These are phyloP conservation scores for Myotis findleyi DNA, from an alignment of 2,797 vertebrate species.

Conservation along the genomic window DNA sequence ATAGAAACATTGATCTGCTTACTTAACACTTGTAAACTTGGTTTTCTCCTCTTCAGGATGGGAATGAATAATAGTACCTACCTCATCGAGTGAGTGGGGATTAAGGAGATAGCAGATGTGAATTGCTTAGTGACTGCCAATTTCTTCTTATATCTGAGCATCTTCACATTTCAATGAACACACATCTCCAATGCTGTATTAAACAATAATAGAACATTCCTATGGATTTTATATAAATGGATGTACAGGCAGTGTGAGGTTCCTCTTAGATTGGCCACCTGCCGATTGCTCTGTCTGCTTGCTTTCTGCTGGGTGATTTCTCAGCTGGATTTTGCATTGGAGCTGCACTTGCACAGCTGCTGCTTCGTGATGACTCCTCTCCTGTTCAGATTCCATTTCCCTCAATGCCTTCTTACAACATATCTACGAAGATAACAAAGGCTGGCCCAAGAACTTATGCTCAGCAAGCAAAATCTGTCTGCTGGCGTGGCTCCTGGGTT, in stretches of 20 bases:
- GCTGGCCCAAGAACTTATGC: not conserved
- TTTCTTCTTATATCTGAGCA: not conserved
- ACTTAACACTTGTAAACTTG: not conserved
- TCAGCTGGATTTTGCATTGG: not conserved
- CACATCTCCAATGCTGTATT: not conserved
- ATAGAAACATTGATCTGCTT: not conserved
- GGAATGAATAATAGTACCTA: not conserved
- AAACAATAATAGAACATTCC: not conserved
- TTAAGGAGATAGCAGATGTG: not conserved
- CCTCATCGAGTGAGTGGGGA: not conserved
- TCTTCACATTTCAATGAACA: not conserved
- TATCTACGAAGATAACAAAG: slow-evolving; percentile 20
- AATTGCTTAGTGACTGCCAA: not conserved
- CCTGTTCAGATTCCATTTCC: not conserved
- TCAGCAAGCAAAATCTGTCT: slow-evolving; percentile 69
- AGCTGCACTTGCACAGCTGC: not conserved
- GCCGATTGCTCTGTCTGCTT: not conserved
- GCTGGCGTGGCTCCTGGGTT: slow-evolving; percentile 52
- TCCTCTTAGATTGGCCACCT: not conserved
- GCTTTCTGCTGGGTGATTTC: not conserved
- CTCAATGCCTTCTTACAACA: not conserved
- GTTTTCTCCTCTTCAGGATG: not conserved
- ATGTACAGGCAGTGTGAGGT: not conserved
- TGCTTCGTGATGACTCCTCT: not conserved
- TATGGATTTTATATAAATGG: not conserved